Evolutionary conservation across 2,113 vertebrate species (phyloP).

Genomic region (Aspidoscelis tigris): DNA sequence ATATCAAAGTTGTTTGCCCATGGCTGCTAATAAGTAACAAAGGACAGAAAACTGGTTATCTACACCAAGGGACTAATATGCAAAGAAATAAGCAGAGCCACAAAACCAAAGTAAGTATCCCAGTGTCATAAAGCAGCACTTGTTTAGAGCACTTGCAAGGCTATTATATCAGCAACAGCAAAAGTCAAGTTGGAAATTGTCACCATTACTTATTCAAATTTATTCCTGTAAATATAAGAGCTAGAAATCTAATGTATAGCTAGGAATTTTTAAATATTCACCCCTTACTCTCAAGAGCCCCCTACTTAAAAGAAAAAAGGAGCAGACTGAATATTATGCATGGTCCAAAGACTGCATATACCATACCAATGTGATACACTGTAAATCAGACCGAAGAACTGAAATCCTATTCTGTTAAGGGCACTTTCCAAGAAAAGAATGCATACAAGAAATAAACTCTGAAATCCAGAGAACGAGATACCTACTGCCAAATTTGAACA

Average conservation of each 20-base stretch:
- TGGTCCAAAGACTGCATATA: background rate
- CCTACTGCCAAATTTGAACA: background rate
- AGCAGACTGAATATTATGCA: background rate
- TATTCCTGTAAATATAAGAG: background rate
- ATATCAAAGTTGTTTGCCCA: constrained; percentile 12
- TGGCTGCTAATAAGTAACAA: background rate
- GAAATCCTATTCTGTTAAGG: no score
- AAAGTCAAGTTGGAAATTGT: background rate
- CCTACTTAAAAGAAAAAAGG: background rate
- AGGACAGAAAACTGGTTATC: constrained; percentile 2
- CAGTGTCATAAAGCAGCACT: background rate
- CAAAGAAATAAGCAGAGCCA: background rate
- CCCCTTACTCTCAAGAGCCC: background rate
- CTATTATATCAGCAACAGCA: background rate
- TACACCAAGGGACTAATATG: constrained; percentile 19
- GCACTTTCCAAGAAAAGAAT: background rate
- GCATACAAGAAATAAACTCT: background rate
- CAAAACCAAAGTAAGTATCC: background rate
- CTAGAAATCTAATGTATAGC: background rate
- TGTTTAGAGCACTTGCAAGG: background rate
- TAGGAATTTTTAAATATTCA: background rate
- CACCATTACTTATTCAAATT: background rate
- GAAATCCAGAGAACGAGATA: background rate
- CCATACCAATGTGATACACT: background rate
- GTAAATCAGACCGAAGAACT: background rate